phyloP scores from a whole-genome alignment of 1,140 invertebrate species.

The Drosophila malerkotliana region DNA sequence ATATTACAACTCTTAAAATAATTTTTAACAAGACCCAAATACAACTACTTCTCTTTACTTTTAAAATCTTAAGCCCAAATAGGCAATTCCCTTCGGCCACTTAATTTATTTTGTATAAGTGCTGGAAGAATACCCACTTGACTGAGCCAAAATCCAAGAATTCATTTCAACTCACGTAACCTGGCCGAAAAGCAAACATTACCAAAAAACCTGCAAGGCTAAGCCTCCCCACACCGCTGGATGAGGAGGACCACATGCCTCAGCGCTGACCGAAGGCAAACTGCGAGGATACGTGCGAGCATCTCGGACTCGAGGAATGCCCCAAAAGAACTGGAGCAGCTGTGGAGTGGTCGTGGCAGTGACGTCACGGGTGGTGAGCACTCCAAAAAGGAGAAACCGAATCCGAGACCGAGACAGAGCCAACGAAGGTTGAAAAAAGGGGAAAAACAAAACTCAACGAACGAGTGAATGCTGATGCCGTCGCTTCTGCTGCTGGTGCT shows the following conservation, averaged over 20 bases:
- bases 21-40: too few relatives aligned
- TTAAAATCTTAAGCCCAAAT: not conserved
- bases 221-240: slow-evolving; percentile 10
- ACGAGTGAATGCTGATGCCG: slow-evolving; percentile 21
- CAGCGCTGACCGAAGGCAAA: slow-evolving; percentile 62
- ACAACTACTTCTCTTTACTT: too few relatives aligned
- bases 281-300: slow-evolving; percentile 75
- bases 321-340: slow-evolving; percentile 71
- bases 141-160: slow-evolving; percentile 12
- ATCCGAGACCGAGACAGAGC: not conserved
- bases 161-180: slow-evolving; percentile 45
- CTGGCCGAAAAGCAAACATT: slow-evolving; percentile 27
- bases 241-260: slow-evolving; percentile 66
- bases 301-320: slow-evolving; percentile 58
- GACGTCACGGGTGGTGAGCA: slow-evolving; percentile 64
- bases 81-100: not conserved
- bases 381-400: slow-evolving; percentile 23
- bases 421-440: slow-evolving; percentile 60
- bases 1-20: too few relatives aligned
- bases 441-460: slow-evolving; percentile 79
- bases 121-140: slow-evolving; percentile 13
- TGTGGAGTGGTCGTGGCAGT: slow-evolving; percentile 15
- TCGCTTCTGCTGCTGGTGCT: too few relatives aligned
- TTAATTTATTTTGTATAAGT: slow-evolving; percentile 1
- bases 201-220: not conserved